Base-by-base conservation (phyloP, 2,888 invertebrate species). In the Acleris emargana region DNA sequence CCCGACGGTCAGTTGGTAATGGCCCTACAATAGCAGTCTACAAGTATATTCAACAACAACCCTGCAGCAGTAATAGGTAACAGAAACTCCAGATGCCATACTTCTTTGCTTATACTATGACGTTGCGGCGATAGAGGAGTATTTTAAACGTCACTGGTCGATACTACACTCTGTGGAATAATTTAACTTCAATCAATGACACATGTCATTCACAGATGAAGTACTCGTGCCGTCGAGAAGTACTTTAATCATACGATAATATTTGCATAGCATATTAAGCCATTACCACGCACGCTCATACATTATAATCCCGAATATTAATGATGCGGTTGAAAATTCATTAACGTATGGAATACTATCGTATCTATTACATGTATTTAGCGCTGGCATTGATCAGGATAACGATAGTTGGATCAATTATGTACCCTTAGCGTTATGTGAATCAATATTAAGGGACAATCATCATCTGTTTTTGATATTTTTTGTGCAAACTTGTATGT, bases 301-400 rank as follows among this genome's bases (percentile, higher is more conserved):
- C 64, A 64, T 64, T 64, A 64, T 64, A 64, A 64, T 64, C 60
- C 50, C 13, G 64, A 59, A 64, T 64, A 59, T 60, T 64, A 60
- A 64, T 64, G 60, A 42, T 64, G 54, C 13, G 64, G 60, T 60
- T 49, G 50, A 55, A 60, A 64, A 50, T 60, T 64, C 59, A 64
- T 64, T 60, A 64, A 51, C 60, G 60, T 55, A 55, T 64, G 60
- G 58, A 60, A 51, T 55, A 64, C 55, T 50, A 43, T n/a, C 55
- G 49, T 49, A 49, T 58, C 42, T 57, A 43, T 57, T 43, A 57
- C 50, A 62, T 11, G 43, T 50, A 28, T 57, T 57, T 50, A 50
- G 28, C 25, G 16, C 38, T 53, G 49, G 18, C 49, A 28, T 42
- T 50, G 42, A 7, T 25, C 17, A 13, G 32, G 49, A 62, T 62